A percentile compares a stretch with the other conserved stretches of the same genome.
Conservation (phyloP, 2,888 invertebrate genomes). For the Dasypogon diadema region DNA sequence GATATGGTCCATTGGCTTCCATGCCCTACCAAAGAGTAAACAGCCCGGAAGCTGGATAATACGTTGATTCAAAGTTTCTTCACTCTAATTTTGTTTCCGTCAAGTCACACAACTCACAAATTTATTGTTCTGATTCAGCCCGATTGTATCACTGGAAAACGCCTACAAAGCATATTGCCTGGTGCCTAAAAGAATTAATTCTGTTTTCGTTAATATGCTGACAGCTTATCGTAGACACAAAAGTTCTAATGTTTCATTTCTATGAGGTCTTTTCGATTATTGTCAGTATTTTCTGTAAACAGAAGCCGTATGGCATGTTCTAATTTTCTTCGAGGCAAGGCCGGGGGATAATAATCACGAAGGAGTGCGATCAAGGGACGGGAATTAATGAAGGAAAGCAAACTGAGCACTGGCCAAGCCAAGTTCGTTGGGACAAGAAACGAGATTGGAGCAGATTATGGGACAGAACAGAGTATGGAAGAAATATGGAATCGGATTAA, state of each 20-base stretch:
- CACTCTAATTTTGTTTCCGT: constrained; percentile 22
- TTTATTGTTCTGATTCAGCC: constrained; percentile 22
- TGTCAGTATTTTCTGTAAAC: constrained; percentile 13
- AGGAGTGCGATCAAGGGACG: not conserved
- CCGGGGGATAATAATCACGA: not conserved
- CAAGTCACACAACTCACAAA: constrained; percentile 33
- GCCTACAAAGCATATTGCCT: not conserved
- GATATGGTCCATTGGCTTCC: too few relatives aligned
- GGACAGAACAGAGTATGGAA: not conserved
- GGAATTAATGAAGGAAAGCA: constrained; percentile 15
- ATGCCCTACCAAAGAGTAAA: too few relatives aligned
- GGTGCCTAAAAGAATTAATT: not conserved
- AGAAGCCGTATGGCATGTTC: constrained; percentile 30
- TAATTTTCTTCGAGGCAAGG: not conserved
- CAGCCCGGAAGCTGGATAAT: constrained; percentile 11
- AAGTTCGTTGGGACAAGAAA: not conserved
- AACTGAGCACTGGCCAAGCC: not conserved
- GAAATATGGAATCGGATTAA: constrained; percentile 20
- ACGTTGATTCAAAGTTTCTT: constrained; percentile 9
- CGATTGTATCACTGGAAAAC: constrained; percentile 2
- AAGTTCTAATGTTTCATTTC: constrained; percentile 32
- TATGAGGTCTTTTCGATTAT: constrained; percentile 25
- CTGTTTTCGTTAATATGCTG: constrained; percentile 29
- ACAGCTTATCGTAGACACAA: constrained; percentile 11
- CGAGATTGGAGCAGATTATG: constrained; percentile 12